Percentiles rank a stretch among this genome's conserved stretches.
These are phyloP conservation scores for Pachypsylla venusta DNA, from an alignment of 1,140 invertebrate species.

Conservation along the genomic window DNA sequence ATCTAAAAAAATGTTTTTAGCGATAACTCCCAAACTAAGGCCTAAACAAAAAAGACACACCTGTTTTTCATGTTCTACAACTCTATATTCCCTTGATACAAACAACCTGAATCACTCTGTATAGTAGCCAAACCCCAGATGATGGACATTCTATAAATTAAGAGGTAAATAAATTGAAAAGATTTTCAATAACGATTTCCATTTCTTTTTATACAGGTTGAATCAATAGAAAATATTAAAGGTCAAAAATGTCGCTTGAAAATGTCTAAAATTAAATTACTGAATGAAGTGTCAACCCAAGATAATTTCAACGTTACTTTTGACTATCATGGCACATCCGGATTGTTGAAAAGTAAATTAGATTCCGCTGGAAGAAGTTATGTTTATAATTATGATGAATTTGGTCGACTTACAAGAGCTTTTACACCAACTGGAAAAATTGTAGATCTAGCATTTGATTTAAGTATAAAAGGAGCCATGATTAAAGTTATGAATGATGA, in stretches of 20 bases:
- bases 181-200: no score
- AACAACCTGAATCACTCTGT: no score
- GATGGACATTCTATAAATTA: no score
- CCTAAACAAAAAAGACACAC: no score
- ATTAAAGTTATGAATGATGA: constrained; percentile 72
- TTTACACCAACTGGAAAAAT: constrained; percentile 85
- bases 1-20: no score
- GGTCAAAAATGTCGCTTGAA: constrained; percentile 78
- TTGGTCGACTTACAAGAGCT: constrained; percentile 74
- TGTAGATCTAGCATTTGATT: constrained; percentile 67
- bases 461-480: constrained; percentile 73
- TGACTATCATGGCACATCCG: constrained; percentile 79
- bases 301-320: constrained; percentile 87
- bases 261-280: constrained; percentile 75
- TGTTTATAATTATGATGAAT: constrained; percentile 90
- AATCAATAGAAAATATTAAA: constrained; percentile 86
- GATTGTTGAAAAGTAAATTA: constrained; percentile 70
- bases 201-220: constrained; percentile 39
- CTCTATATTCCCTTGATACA: no score
- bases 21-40: no score
- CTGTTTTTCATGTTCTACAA: no score
- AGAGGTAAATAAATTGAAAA: no score
- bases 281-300: constrained; percentile 74
- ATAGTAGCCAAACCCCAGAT: no score
- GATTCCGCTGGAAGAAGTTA: constrained; percentile 82